Conservation (phyloP, 2,888 invertebrate genomes). For the Conchocele bisecta region DNA sequence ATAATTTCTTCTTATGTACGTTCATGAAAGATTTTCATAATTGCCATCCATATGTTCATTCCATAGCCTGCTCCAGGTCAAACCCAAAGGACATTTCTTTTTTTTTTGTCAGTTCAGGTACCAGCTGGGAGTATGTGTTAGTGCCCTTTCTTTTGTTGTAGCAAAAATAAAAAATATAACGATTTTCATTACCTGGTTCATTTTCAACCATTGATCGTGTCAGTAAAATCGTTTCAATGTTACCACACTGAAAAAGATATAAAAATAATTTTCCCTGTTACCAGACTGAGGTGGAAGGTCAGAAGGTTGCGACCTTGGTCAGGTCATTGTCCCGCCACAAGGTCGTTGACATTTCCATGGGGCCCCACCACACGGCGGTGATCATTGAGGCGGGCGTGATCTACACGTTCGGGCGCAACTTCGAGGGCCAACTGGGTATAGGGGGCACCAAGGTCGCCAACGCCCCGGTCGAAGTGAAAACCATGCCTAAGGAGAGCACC, state of each 20-base stretch:
- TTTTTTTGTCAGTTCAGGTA: too few species aligned
- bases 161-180: too few species aligned
- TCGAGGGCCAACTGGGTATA: constrained; percentile 86
- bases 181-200: too few species aligned
- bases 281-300: constrained; percentile 83
- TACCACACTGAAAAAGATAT: too few species aligned
- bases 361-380: constrained; percentile 86
- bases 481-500: constrained; percentile 80
- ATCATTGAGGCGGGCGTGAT: constrained; percentile 87
- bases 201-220: too few species aligned
- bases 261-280: constrained; percentile 8
- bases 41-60: too few species aligned
- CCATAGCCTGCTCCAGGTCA: too few species aligned
- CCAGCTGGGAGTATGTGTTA: not conserved
- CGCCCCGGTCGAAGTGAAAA: constrained; percentile 83
- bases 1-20: too few species aligned
- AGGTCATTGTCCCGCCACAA: constrained; percentile 84
- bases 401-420: constrained; percentile 87
- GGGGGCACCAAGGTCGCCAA: constrained; percentile 82
- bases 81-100: too few species aligned
- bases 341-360: constrained; percentile 86
- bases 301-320: constrained; percentile 83
- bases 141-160: too few species aligned
- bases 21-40: too few species aligned
- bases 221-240: too few species aligned